Evolutionary conservation across 2,797 vertebrate species (phyloP).

Genomic region (Nyctalus aviator): DNA sequence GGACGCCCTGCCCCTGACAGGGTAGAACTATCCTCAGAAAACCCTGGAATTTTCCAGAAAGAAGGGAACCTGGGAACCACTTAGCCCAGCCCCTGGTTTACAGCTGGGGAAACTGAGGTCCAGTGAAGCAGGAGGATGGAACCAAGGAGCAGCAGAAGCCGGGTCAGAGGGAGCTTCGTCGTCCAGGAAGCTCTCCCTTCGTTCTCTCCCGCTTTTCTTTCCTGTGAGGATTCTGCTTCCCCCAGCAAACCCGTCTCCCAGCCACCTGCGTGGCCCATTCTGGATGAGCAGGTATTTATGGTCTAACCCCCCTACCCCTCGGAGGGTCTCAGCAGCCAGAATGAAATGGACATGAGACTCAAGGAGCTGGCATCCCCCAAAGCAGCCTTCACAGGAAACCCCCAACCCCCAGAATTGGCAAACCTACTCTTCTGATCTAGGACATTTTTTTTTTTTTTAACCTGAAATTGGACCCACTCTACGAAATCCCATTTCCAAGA

Average conservation of each 20-base stretch:
- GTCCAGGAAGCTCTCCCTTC: background rate
- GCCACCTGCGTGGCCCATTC: accelerated
- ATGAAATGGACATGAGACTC: background rate
- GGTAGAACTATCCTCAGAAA: background rate
- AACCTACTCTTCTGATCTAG: background rate
- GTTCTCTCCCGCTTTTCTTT: background rate
- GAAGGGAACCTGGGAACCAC: background rate
- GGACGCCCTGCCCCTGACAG: background rate
- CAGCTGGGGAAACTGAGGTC: background rate
- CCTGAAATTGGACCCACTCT: background rate
- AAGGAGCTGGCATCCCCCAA: no score
- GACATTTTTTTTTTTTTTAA: background rate
- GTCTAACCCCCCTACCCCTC: accelerated
- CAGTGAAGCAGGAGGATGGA: background rate
- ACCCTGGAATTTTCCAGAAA: background rate
- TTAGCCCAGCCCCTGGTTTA: background rate
- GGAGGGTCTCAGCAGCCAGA: background rate
- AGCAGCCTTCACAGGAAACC: background rate
- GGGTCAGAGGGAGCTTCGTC: background rate
- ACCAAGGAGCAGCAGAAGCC: background rate
- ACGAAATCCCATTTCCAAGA: background rate
- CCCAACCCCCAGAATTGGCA: no score
- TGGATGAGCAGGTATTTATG: background rate
- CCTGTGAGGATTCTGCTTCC: background rate
- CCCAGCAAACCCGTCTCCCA: background rate